Conservation (phyloP, 2,888 invertebrate genomes). For the Cephus nigrinus region DNA sequence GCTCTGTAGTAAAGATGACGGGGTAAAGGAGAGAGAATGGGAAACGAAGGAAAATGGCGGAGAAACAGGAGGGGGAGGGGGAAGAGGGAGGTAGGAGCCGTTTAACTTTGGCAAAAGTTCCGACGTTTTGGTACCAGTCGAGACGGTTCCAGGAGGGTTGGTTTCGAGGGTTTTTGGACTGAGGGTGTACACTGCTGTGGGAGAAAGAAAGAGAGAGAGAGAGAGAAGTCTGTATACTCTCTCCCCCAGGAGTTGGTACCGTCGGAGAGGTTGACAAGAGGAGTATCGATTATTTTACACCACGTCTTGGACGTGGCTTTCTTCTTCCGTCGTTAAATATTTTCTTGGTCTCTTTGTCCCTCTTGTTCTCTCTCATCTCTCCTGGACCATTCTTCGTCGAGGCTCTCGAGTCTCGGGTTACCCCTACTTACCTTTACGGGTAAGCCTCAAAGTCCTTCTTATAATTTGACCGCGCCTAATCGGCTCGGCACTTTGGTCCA, state of each 20-base stretch:
- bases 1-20: neutral
- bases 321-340: neutral
- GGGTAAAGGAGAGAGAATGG: neutral
- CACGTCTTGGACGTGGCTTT: neutral
- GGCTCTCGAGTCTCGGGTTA: neutral
- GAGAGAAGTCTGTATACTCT: neutral
- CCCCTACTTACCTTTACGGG: neutral
- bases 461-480: neutral
- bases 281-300: neutral
- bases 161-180: neutral
- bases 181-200: neutral
- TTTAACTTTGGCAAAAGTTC: neutral
- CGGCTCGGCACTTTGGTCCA: neutral
- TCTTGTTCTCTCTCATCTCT: neutral
- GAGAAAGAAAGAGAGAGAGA: too few species aligned
- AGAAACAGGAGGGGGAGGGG: too few species aligned
- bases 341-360: slow-evolving; percentile 5
- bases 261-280: neutral
- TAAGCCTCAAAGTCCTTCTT: neutral
- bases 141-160: neutral
- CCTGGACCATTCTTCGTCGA: slow-evolving; percentile 10
- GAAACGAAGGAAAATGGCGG: neutral
- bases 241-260: neutral
- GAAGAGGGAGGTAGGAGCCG: neutral
- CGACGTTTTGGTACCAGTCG: neutral